Evolutionary conservation across 2,113 vertebrate species (phyloP), one percentile per base, ranked within the genome.

Genomic region (Rhizomys pruinosus): DNA sequence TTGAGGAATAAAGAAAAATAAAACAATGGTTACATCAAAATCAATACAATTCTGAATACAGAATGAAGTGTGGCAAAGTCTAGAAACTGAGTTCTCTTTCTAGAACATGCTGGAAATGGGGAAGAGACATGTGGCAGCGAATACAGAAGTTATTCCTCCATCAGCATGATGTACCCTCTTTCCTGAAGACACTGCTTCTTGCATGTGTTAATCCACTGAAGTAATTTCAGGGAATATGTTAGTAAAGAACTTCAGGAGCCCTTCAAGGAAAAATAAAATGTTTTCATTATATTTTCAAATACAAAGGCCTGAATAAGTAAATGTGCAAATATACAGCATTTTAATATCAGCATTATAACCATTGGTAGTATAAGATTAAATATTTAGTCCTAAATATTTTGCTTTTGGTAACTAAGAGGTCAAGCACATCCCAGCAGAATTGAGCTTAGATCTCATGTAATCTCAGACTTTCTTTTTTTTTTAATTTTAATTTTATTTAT

Each of bases 1-100:
- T 44, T 39, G 71, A 64, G 82, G 25, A 81, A 76, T 23, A 59
- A 93, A 90, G 84, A 39, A 78, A 93, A 84, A 86, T 9, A 84
- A 59, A 91, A 55, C 71, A 80, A 52, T 66, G 34, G 20, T 6
- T 27, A 22, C 66, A 44, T 22, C 88, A 84, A 90, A 84, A 79
- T 79, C 42, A 76, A 78, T 22, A 37, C 1, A n/a, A n/a, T 11
- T 92, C 20, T 47, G 39, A 76, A 55, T 78, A 94, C 93, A 90
- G 44, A 86, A 55, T 27, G 23, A 64, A 69, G 61, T 5, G 5
- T 61, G 52, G 11, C 32, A 66, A 74, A 78, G 34, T 34, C 1
- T 61, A 81, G 29, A 37, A 44, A 39, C 44, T 74, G 25, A 88
- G 52, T n/a, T n/a, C n/a, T 1, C 68, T n/a, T 42, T 79, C 7